Conservation (phyloP, 1,140 invertebrate species). For the Chymomyza costata region DNA sequence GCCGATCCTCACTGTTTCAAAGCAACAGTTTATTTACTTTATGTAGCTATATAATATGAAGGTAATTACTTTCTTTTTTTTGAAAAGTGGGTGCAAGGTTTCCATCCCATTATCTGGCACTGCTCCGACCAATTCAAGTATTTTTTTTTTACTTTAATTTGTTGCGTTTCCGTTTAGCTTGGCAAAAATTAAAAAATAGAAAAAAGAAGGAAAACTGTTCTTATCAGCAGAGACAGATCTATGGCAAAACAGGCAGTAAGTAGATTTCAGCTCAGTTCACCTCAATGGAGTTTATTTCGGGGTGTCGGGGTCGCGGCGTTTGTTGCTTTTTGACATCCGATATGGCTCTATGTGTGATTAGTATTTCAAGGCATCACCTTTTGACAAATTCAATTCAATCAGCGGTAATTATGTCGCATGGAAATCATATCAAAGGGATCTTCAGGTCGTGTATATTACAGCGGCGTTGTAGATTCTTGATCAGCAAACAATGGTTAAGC, state of each 20-base stretch:
- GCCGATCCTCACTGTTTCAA: no score
- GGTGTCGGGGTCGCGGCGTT: constrained; percentile 16
- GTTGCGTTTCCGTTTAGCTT: constrained; percentile 17
- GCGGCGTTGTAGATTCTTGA: no score
- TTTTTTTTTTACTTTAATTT: no score
- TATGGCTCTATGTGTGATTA: constrained; percentile 20
- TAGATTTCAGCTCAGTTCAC: background rate
- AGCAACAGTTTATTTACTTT: no score
- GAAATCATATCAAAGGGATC: constrained; percentile 29
- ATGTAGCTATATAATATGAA: no score
- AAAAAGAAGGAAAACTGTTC: constrained; percentile 6
- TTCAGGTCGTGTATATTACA: no score
- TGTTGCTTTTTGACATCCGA: constrained; percentile 45
- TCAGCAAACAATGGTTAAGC: no score
- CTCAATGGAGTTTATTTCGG: no score
- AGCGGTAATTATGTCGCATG: constrained; percentile 61
- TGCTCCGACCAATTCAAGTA: no score
- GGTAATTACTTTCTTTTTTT: no score
- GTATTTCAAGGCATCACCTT: constrained; percentile 38
- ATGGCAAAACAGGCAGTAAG: background rate
- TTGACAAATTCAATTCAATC: constrained; percentile 54
- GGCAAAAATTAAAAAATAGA: background rate
- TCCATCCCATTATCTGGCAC: no score
- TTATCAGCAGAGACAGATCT: constrained; percentile 30
- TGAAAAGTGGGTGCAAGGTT: no score